Evolutionary conservation across 2,113 vertebrate species (phyloP).

Genomic region (Camelus dromedarius): DNA sequence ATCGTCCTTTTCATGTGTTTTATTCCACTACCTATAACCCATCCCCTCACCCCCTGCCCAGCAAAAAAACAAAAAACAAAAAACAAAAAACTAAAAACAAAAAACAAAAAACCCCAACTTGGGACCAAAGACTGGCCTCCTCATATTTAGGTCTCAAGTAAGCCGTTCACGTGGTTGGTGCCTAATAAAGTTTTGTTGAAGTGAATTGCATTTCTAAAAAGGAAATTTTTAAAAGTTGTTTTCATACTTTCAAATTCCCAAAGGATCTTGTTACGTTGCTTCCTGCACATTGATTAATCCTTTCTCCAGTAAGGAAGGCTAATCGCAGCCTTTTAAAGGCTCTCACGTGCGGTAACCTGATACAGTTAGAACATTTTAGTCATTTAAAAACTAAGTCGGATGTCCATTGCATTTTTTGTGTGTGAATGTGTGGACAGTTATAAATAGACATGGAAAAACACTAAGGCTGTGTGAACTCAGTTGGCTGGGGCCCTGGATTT

Average conservation of each 20-base stretch:
- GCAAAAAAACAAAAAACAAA: no score
- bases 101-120: not conserved
- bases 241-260: conserved; percentile 74
- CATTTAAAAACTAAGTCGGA: conserved; percentile 53
- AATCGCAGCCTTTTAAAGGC: not conserved
- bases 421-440: conserved; percentile 69
- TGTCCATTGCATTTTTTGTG: conserved; percentile 73
- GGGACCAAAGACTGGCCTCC: not conserved
- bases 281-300: conserved; percentile 58
- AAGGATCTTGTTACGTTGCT: conserved; percentile 65
- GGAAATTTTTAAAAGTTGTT: conserved; percentile 63
- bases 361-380: conserved; percentile 68
- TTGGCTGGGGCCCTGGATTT: conserved; percentile 41
- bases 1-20: not conserved
- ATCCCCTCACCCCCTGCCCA: no score
- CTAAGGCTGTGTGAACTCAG: conserved; percentile 13
- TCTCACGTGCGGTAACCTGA: conserved; percentile 68
- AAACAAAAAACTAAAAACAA: no score
- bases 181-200: not conserved
- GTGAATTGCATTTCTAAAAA: conserved; percentile 2
- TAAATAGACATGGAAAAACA: conserved; percentile 79
- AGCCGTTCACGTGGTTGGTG: not conserved
- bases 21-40: not conserved
- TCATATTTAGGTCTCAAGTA: not conserved
- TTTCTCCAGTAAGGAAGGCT: conserved; percentile 41